Evolutionary conservation across 2,888 invertebrate genomes (phyloP), one percentile per base, ranked within the genome.

Genomic region (Eremobia ochroleuca): DNA sequence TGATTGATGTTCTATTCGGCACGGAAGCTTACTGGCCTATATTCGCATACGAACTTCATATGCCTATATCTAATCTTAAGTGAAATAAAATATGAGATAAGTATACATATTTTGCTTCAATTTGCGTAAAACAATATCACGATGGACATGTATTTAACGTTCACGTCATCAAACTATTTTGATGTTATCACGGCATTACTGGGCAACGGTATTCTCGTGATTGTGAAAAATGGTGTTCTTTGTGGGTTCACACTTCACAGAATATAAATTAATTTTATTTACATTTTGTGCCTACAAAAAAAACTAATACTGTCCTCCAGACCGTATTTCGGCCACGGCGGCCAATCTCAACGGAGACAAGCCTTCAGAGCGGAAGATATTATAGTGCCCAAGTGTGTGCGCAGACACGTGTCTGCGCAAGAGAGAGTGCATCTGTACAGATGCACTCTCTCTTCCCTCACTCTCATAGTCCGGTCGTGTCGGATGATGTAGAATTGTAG

Each of bases 191-290:
- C 8, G 0, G 58, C 28, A 28, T 69, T 67, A 62, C 52, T 71
- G 70, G n/a, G n/a, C n/a, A n/a, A n/a, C n/a, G n/a, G n/a, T n/a
- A 69, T 73, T 83, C 15, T 69, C n/a, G 25, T 68, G 43, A 79
- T 59, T 62, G 31, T 40, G 31, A 40, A 69, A 65, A 49, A 31
- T 43, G 3, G 15, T 46, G 37, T 43, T 65, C 28, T 28, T 65
- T 77, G n/a, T 6, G 18, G 28, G 55, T 77, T 77, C 37, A 18
- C 31, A 67, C 46, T 77, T 77, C 37, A 18, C 31, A 67, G 31
- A 49, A 78, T 28, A 28, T 66, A 34, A 46, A 34, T 62, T 43
- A 21, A 37, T 46, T 64, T n/a, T 37, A n/a, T 18, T 31, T 40
- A 61, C 76, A 11, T 21, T 73, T 15, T 18, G 28, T n/a, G n/a